Evolutionary conservation across 2,888 invertebrate species (phyloP), one percentile per base, ranked within the genome.

Genomic region (Caradrina clavipalpis): DNA sequence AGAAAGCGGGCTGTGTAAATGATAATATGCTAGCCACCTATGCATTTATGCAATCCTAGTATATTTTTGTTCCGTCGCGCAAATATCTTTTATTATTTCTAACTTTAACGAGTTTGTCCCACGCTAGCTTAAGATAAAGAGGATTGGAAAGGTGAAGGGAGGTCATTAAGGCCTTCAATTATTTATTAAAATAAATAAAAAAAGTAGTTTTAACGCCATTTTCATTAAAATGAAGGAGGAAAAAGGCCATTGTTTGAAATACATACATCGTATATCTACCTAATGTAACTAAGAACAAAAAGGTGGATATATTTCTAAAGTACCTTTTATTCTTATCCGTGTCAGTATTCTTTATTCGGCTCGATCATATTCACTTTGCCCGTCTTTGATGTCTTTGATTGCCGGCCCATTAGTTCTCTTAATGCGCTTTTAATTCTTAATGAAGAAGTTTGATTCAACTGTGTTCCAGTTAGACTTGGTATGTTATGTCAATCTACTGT

Each of bases 401-500:
- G 59, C 10, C 47, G 47, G 22, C 22, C 51, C 56, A 75, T 76
- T 76, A 76, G 59, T 31, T 67, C 63, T 47, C 67, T 65, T 68
- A 61, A 76, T 71, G 69, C 65, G 59, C 50, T 62, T 45, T 71
- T 45, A 76, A 71, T 81, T 80, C 62, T 61, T 74, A 71, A 71
- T 59, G 55, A 72, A 78, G 58, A 19, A 61, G 54, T 15, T 35
- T 35, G 58, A 58, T 77, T 55, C 35, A 45, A 10, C 31, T 26
- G 45, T 77, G 57, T 70, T 45, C 13, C 49, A 39, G 49, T 59
- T 49, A 26, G 15, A 45, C 39, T 77, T 69, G 17, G 35, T 54
- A 21, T 62, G 42, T 42, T 31, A 15, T 35, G 35, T 58, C 77
- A 58, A 21, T 70, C 42, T 58, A 19, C 13, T 21, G n/a, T 58